Evolutionary conservation across 1,140 invertebrate genomes (phyloP), one percentile per base, ranked within the genome.

Genomic region (Drosophila repletoides): DNA sequence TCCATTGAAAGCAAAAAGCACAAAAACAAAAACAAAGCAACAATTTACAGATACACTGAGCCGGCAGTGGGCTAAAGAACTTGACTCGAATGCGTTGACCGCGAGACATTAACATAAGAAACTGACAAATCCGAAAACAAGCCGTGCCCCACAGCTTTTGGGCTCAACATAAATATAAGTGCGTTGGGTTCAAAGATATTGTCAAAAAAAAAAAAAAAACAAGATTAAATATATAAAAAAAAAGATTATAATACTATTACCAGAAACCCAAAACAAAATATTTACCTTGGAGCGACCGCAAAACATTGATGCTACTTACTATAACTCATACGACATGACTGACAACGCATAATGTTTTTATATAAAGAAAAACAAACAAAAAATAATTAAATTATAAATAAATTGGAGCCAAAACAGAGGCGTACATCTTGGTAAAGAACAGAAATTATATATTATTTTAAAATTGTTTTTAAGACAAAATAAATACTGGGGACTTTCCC

Each of bases 1-100:
- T 76, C 72, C 77, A 83, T 83, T 69, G 69, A 72, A 65, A 43
- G 51, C 55, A 36, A 19, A 56, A 34, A 29, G 29, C 41, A 38
- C 49, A 26, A 38, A 53, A 61, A 53, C 34, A 12, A 28, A 28
- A 29, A 60, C 12, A 43, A 0, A 29, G n/a, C n/a, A n/a, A n/a
- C n/a, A n/a, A n/a, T n/a, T n/a, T n/a, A n/a, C n/a, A n/a, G n/a
- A n/a, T n/a, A n/a, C n/a, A n/a, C n/a, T n/a, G n/a, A n/a, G 52
- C 14, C 24, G 26, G 41, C 45, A 51, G 26, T 17, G 15, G 53
- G 31, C 53, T 69, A 64, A 45, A 86, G 80, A 86, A 86, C 76
- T 86, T 76, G 81, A 86, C 81, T 86, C 71, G 74, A 75, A 72
- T 76, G 67, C 81, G 72, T 69, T 86, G 81, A 87, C 80, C 81